phyloP scores from a whole-genome alignment of 2,888 invertebrate species.

The Sycophila texana region DNA sequence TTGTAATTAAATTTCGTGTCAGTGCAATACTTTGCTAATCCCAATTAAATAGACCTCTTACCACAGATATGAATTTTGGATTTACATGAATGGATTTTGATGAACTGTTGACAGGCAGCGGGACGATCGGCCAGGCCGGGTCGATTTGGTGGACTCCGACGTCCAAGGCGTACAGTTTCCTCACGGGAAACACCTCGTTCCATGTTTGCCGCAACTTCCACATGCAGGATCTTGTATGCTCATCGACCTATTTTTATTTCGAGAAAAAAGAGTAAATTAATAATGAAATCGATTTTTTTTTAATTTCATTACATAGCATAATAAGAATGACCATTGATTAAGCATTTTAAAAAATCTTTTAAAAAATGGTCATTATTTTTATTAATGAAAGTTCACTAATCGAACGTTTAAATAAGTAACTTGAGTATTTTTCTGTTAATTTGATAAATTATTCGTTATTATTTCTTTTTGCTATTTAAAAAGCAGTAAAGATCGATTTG shows the following conservation, averaged over 20 bases:
- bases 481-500: neutral
- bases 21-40: neutral
- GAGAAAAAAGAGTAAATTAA: neutral
- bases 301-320: too few relatives aligned
- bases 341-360: too few relatives aligned
- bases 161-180: slow-evolving; percentile 93
- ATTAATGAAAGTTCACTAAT: slow-evolving; percentile 7
- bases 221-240: slow-evolving; percentile 93
- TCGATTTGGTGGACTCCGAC: slow-evolving; percentile 91
- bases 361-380: too few relatives aligned
- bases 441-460: neutral
- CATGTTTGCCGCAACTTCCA: slow-evolving; percentile 97
- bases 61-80: slow-evolving; percentile 90
- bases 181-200: slow-evolving; percentile 93
- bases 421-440: neutral
- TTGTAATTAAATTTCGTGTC: neutral
- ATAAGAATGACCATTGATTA: too few relatives aligned
- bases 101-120: slow-evolving; percentile 42
- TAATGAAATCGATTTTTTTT: neutral
- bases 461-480: neutral
- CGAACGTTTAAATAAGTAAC: neutral
- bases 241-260: slow-evolving; percentile 86
- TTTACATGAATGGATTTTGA: slow-evolving; percentile 90
- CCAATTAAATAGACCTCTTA: slow-evolving; percentile 37
- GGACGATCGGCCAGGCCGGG: slow-evolving; percentile 93